phyloP scores from a whole-genome alignment of 1,140 invertebrate genomes.

The Drosophila mojavensis region DNA sequence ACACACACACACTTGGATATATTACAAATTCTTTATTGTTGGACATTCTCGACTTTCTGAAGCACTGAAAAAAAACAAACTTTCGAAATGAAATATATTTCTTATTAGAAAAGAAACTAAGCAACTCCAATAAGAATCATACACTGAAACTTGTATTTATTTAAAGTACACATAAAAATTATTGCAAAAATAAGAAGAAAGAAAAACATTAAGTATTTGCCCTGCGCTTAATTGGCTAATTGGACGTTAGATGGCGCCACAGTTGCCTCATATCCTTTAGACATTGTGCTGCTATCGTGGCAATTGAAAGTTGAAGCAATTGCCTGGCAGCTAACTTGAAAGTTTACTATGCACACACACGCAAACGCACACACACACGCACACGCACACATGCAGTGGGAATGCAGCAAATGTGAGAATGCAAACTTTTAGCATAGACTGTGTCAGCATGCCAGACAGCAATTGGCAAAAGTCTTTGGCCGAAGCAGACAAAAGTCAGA shows the following conservation, averaged over 20 bases:
- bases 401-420: constrained; percentile 31
- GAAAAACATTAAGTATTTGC: constrained; percentile 9
- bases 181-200: neutral
- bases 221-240: neutral
- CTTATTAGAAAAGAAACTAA: too few relatives aligned
- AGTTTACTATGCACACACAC: constrained; percentile 46
- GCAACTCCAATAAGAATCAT: too few relatives aligned
- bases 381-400: neutral
- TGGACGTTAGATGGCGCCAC: constrained; percentile 12
- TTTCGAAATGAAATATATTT: neutral
- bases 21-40: constrained; percentile 23
- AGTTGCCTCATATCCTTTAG: constrained; percentile 8
- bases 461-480: constrained; percentile 37
- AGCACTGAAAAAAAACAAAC: constrained; percentile 6
- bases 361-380: too few relatives aligned
- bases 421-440: constrained; percentile 66
- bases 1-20: neutral
- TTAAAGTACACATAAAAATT: too few relatives aligned
- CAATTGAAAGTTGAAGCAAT: constrained; percentile 62
- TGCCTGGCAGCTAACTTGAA: constrained; percentile 41
- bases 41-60: constrained; percentile 39
- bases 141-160: too few relatives aligned
- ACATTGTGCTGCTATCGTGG: constrained; percentile 7
- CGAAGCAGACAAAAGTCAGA: constrained; percentile 43
- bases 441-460: constrained; percentile 43